These are phyloP conservation scores for Amia ocellicauda DNA, from an alignment of 2,113 vertebrate genomes.

Conservation along the genomic window DNA sequence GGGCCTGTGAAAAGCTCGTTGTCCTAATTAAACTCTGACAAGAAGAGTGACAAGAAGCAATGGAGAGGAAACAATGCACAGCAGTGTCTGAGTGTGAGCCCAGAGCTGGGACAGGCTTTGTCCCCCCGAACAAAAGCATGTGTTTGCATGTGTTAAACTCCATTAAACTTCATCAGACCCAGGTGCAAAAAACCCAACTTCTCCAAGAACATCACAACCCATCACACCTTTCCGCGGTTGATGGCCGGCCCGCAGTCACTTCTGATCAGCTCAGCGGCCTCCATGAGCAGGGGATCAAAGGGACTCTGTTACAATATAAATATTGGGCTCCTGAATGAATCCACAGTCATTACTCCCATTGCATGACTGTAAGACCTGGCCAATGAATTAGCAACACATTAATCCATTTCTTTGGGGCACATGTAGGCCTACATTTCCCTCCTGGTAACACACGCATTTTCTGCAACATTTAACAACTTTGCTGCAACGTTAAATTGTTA, in stretches of 20 bases:
- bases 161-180: slow-evolving; percentile 76
- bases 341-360: slow-evolving; percentile 48
- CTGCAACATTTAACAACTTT: not conserved
- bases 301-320: slow-evolving; percentile 44
- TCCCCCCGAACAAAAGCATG: slow-evolving; percentile 82
- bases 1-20: slow-evolving; percentile 76
- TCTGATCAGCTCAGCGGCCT: slow-evolving; percentile 37
- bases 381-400: slow-evolving; percentile 19
- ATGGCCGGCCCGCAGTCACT: slow-evolving; percentile 43
- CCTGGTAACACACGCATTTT: not conserved
- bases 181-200: slow-evolving; percentile 80
- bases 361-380: slow-evolving; percentile 32
- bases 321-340: slow-evolving; percentile 48
- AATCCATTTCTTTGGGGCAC: too few relatives aligned
- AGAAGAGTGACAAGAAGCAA: slow-evolving; percentile 86
- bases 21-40: slow-evolving; percentile 96
- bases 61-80: slow-evolving; percentile 81
- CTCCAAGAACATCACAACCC: slow-evolving; percentile 52
- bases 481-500: too few relatives aligned
- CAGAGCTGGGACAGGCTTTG: slow-evolving; percentile 72
- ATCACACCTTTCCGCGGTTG: slow-evolving; percentile 51
- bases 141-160: slow-evolving; percentile 85
- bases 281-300: slow-evolving; percentile 59
- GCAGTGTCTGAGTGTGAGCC: slow-evolving; percentile 73
- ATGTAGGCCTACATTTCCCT: too few relatives aligned